Base-by-base conservation (phyloP, 2,888 invertebrate genomes). In the Amiota mariae region DNA sequence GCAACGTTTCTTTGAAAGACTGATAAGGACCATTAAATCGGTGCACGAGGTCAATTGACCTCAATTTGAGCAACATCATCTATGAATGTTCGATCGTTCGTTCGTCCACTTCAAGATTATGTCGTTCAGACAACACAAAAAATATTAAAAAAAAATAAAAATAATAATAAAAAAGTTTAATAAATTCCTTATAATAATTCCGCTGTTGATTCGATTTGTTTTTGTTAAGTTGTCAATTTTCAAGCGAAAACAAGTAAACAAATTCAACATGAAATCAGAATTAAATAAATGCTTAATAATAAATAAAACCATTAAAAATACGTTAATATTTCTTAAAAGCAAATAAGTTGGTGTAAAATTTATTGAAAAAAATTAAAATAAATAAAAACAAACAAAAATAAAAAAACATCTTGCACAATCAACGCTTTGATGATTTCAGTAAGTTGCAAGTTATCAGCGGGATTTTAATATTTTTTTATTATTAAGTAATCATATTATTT, bases 31-130 rank as follows among this genome's bases (percentile, higher is more conserved):
- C 84, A 81, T 82, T 80, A 78, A 80, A 75, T 36, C 36, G 72
- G 75, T 76, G 77, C 72, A 73, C 79, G 82, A 83, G 87, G 86
- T 88, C 87, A 79, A 80, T 76, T 84, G 87, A 87, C 86, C 87
- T 78, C 81, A 79, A 85, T 84, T 84, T 82, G 83, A 82, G 82
- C 78, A 79, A 74, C 79, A 80, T 36, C 36, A 6, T 36, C 36
- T 36, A 36, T 36, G 8, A 36, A 36, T 36, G 36, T 36, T 36
- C 36, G 36, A 6, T 36, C 36, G 36, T 6, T 36, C 36, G 3
- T 2, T 36, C 36, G 36, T 36, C 36, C 6, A 36, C 36, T 36
- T 36, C 36, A 4, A 36, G 36, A 36, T 36, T 36, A 36, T 36
- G 36, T 24, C 24, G 24, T 24, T 24, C 24, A 24, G 24, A 24